These are phyloP conservation scores for Eristalinus aeneus DNA, from an alignment of 2,888 invertebrate genomes.

Conservation along the genomic window DNA sequence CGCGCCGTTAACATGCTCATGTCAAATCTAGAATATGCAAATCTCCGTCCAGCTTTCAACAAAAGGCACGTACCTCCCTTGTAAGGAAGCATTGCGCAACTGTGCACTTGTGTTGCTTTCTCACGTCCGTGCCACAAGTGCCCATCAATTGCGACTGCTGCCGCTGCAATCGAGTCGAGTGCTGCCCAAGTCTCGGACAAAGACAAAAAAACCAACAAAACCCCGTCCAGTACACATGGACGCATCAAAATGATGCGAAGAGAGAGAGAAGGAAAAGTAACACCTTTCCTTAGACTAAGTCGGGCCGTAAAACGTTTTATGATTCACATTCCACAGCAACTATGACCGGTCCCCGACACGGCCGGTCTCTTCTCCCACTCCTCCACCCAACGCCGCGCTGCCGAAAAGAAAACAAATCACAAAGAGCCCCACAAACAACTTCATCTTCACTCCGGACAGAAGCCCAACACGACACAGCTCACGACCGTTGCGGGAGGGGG, in stretches of 20 bases:
- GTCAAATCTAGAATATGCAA: background rate
- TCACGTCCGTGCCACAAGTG: background rate
- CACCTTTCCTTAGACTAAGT: background rate
- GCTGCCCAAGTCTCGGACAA: background rate
- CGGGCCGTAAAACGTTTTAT: background rate
- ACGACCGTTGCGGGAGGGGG: conserved; percentile 20
- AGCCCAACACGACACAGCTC: conserved; percentile 28
- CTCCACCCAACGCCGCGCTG: background rate
- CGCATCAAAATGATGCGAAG: background rate
- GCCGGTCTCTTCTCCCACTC: background rate
- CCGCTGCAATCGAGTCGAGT: background rate
- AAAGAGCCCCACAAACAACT: background rate
- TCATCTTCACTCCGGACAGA: background rate
- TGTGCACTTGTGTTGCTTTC: background rate
- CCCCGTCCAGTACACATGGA: background rate
- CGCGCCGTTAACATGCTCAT: background rate
- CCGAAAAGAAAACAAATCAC: background rate
- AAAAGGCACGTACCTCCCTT: background rate
- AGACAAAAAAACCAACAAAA: background rate
- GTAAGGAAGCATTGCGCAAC: background rate
- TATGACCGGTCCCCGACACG: background rate
- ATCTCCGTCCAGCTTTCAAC: background rate
- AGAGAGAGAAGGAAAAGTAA: background rate
- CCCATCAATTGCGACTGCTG: background rate
- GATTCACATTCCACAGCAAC: background rate